These are phyloP conservation scores for Parazoanthus atlanticus DNA, from an alignment of 92 coral and sea anemone genomes.

Conservation along the genomic window DNA sequence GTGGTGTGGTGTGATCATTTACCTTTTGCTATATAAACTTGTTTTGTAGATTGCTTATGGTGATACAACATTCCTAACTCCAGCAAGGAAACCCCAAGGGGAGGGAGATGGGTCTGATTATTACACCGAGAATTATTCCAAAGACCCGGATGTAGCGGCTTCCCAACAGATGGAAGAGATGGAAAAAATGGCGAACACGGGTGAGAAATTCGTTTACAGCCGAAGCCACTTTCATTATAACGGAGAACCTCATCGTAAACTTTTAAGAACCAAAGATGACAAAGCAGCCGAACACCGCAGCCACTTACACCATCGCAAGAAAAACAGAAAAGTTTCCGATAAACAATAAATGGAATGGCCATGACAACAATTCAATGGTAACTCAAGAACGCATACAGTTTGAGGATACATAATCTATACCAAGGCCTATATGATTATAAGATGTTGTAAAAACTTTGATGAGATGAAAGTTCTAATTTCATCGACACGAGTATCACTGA, in stretches of 20 bases:
- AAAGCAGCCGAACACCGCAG: neutral
- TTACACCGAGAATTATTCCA: constrained; percentile 77
- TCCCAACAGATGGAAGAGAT: constrained; percentile 76
- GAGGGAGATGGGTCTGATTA: constrained; percentile 55
- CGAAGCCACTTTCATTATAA: constrained; percentile 1
- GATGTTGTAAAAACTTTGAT: no score
- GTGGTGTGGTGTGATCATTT: neutral
- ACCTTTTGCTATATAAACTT: neutral
- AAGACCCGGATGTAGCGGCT: constrained; percentile 84
- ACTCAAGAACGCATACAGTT: neutral
- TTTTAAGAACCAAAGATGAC: neutral
- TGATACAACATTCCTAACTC: constrained; percentile 1
- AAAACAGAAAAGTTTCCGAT: neutral
- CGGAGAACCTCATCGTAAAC: neutral
- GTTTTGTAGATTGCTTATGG: constrained; percentile 17
- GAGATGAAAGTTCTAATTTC: neutral
- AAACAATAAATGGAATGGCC: neutral
- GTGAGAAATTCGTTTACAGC: neutral
- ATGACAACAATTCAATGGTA: neutral
- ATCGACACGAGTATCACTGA: neutral
- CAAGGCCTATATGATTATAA: neutral
- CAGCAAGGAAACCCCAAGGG: neutral
- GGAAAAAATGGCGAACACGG: constrained; percentile 46
- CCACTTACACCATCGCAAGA: neutral
- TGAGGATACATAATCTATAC: neutral